phyloP scores from a whole-genome alignment of 2,113 vertebrate species.

The Suncus etruscus region DNA sequence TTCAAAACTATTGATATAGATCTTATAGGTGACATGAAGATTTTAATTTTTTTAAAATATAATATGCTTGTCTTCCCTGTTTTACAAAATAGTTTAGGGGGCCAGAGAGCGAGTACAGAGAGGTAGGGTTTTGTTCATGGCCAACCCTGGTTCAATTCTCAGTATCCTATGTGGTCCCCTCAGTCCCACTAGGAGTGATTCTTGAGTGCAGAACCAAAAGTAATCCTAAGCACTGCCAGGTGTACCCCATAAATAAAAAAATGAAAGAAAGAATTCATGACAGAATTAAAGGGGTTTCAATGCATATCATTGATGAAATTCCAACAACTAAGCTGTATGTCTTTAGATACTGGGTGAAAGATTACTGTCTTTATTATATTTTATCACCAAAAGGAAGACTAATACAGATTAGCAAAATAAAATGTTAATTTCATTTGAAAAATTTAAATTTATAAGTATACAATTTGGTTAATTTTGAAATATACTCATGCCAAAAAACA shows the following conservation, averaged over 20 bases:
- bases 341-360: background rate
- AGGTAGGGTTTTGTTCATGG: no score
- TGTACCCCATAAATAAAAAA: no score
- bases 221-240: no score
- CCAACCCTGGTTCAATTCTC: no score
- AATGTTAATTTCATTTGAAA: background rate
- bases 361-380: background rate
- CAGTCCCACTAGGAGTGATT: no score
- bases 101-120: no score
- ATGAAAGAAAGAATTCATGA: constrained; percentile 3
- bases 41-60: constrained; percentile 12
- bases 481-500: constrained; percentile 19
- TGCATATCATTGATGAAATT: background rate
- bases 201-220: no score
- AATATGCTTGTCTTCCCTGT: background rate
- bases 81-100: background rate
- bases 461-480: constrained; percentile 47
- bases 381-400: constrained; percentile 20
- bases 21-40: background rate
- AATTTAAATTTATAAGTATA: constrained; percentile 29
- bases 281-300: background rate
- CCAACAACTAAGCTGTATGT: background rate
- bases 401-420: background rate
- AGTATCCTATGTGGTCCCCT: no score
- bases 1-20: background rate